Evolutionary conservation across 2,888 invertebrate species (phyloP), one percentile per base, ranked within the genome.

Genomic region (Frankliniella intonsa): DNA sequence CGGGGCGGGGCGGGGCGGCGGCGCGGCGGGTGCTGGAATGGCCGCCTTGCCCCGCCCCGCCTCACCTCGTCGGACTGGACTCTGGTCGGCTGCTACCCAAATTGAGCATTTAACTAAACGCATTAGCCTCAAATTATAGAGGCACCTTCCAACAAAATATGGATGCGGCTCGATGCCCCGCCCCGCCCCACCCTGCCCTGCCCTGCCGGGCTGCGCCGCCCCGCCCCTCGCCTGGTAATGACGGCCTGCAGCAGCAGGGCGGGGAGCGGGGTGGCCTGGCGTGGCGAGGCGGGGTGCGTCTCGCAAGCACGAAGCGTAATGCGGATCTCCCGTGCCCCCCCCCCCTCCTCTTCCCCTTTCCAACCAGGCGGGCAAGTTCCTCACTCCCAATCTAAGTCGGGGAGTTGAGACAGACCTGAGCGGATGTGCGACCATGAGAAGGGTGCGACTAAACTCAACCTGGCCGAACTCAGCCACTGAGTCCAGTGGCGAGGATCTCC

Each of bases 61-160:
- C 62, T 5, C 38, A 38, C 69, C 69, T 22, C 69, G 12, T 25
- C 25, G 69, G 62, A 17, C 62, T 62, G 55, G 55, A 12, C 55
- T 55, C 55, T 55, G 69, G 69, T 76, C 69, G 69, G 69, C 69
- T 76, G 69, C 69, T 76, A 76, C 69, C 69, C 69, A 76, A 76
- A 76, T 76, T 76, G 69, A 76, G 69, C 69, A 76, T 76, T 76
- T 76, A 76, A 76, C 69, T 76, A 76, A 76, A 76, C 69, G 69
- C 69, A 76, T 76, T 76, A 76, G 69, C 69, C 69, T 76, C 69
- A 76, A 76, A 76, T 76, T 76, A 76, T 76, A 76, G 69, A 76
- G 69, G 69, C 69, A 76, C 69, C 69, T 76, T 22, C 69, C 69
- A 76, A 76, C 69, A 76, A 76, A 76, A 76, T 76, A 76, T 76